These are phyloP conservation scores for Notodonta dromedarius DNA, from an alignment of 2,888 invertebrate genomes.

Conservation along the genomic window DNA sequence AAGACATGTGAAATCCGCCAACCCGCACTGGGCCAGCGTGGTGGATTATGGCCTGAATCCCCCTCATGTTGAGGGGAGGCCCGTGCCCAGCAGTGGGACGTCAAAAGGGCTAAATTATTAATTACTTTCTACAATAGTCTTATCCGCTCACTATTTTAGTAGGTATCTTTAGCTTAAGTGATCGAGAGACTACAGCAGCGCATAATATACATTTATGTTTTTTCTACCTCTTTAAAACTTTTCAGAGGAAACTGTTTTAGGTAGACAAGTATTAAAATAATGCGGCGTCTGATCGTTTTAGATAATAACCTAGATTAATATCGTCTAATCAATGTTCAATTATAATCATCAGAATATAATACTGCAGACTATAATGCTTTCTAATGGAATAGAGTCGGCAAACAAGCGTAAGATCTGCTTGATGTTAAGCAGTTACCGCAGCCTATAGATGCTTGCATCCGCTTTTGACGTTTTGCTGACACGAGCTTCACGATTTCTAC, in stretches of 20 bases:
- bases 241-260: not conserved
- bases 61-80: too few relatives aligned
- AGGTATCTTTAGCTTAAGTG: not conserved
- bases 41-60: too few relatives aligned
- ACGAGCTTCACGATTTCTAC: too few relatives aligned
- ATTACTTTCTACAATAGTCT: not conserved
- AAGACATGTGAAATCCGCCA: too few relatives aligned
- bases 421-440: too few relatives aligned
- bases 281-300: not conserved
- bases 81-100: too few relatives aligned
- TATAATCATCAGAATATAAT: constrained; percentile 41
- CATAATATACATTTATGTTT: not conserved
- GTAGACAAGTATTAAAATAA: not conserved
- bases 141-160: not conserved
- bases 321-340: constrained; percentile 39
- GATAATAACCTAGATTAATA: constrained; percentile 36
- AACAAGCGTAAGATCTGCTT: too few relatives aligned
- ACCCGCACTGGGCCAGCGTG: too few relatives aligned
- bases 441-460: too few relatives aligned
- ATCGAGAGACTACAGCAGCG: not conserved
- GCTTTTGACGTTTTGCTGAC: too few relatives aligned
- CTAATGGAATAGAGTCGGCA: too few relatives aligned
- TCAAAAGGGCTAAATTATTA: too few relatives aligned
- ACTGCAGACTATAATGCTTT: constrained; percentile 45
- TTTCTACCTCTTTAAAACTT: not conserved